Base-by-base conservation (phyloP, 2,888 invertebrate genomes). In the Harmothoe impar region DNA sequence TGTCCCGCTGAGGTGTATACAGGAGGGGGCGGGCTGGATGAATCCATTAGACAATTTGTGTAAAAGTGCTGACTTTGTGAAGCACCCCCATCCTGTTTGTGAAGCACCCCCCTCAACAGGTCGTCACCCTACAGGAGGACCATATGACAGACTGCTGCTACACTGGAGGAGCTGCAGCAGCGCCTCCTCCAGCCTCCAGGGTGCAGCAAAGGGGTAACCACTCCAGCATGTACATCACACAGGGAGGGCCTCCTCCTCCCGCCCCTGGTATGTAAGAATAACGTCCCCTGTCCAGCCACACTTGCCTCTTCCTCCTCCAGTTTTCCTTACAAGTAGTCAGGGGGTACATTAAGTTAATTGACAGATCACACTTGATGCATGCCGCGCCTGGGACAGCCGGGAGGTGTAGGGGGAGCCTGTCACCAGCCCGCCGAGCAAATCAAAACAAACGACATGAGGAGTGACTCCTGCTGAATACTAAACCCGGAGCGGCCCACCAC, bases 321-420 rank as follows among this genome's bases (percentile, higher is more conserved):
- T 3, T 43, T n/a, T 35, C 81, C 35, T 35, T 81, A 12, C 17
- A 23, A n/a, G 81, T 33, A 35, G 33, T 81, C 81, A 81, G 43
- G 81, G 25, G 81, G 35, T 43, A 43, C 81, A 81, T 81, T 81
- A 81, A 43, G 43, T 33, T 81, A 81, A 81, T 81, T 81, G 81
- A 81, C 81, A 81, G 81, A 81, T 81, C 81, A 35, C 81, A 35
- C 43, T 43, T 35, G 43, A 17, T 15, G 33, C 43, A 81, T 81
- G 15, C n/a, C 62, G 62, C 7, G 23, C 12, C 62, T 20, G 62
- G 15, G 62, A 3, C 20, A 3, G n/a, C 62, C 3, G 3, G 62
- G n/a, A 12, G 62, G 3, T 43, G 43, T 43, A 43, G 43, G 10
- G 43, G 43, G 5, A 10, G 5, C 43, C 10, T 43, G 43, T 62